Conservation (phyloP, 2,797 vertebrate genomes). For the Melanogrammus aeglefinus region DNA sequence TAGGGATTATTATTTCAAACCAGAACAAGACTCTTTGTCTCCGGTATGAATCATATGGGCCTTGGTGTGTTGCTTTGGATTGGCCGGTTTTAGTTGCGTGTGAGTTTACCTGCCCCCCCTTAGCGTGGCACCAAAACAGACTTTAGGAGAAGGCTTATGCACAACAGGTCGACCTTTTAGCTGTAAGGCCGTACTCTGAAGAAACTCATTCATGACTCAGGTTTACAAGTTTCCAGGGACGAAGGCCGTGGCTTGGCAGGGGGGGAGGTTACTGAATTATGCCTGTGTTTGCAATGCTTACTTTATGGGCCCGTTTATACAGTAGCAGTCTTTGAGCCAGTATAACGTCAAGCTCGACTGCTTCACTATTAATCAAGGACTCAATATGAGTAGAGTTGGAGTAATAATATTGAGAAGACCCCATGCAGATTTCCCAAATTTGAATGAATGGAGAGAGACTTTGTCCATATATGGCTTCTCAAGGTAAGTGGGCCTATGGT, state of each 20-base stretch:
- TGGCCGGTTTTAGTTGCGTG: slow-evolving; percentile 36
- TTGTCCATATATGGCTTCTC: background rate
- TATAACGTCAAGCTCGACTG: background rate
- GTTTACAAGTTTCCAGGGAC: slow-evolving; percentile 43
- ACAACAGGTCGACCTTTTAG: slow-evolving; percentile 32
- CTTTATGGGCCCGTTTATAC: slow-evolving; percentile 25
- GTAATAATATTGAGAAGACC: background rate
- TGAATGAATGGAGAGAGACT: background rate
- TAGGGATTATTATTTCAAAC: background rate
- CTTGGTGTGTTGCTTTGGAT: slow-evolving; percentile 29
- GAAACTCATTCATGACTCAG: slow-evolving; percentile 57
- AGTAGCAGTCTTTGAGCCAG: background rate
- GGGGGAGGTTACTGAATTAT: slow-evolving; percentile 48
- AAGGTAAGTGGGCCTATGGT: background rate
- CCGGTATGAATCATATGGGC: slow-evolving; percentile 29
- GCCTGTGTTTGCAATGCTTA: slow-evolving; percentile 44
- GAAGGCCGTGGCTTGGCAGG: slow-evolving; percentile 41
- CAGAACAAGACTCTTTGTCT: slow-evolving; percentile 31
- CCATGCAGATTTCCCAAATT: background rate
- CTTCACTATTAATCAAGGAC: background rate
- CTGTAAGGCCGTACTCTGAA: slow-evolving; percentile 27
- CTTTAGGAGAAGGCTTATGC: slow-evolving; percentile 49
- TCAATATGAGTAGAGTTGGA: background rate
- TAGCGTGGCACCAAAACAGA: slow-evolving; percentile 37
- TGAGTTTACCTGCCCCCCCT: slow-evolving; percentile 36